phyloP scores from a whole-genome alignment of 1,140 invertebrate genomes.

The Drosophila biarmipes region DNA sequence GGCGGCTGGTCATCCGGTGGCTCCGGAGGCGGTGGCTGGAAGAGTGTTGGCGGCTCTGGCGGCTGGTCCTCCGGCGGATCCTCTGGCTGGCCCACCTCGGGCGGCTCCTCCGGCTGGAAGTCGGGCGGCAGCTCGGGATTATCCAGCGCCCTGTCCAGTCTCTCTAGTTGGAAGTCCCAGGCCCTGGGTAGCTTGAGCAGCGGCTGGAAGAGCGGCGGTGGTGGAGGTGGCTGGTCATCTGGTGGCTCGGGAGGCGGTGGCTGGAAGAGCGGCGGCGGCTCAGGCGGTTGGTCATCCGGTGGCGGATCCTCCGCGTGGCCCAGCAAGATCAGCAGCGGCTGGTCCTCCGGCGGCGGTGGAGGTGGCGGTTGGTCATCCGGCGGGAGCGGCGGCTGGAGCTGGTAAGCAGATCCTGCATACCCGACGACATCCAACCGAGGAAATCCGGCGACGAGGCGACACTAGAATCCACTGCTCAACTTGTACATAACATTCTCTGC shows the following conservation, averaged over 20 bases:
- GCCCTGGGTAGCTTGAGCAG: constrained; percentile 22
- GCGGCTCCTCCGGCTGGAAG: constrained; percentile 22
- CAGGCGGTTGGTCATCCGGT: constrained; percentile 39
- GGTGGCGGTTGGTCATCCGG: constrained; percentile 28
- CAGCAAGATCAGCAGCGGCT: constrained; percentile 45
- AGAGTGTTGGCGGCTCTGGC: constrained; percentile 25
- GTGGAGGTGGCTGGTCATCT: constrained; percentile 46
- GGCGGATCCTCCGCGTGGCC: constrained; percentile 42
- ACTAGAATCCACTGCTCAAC: constrained; percentile 32
- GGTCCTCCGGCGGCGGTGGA: constrained; percentile 48
- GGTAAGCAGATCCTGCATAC: constrained; percentile 32
- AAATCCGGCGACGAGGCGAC: constrained; percentile 34
- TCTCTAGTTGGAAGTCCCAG: constrained; percentile 31
- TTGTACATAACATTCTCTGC: constrained; percentile 60
- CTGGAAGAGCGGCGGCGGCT: constrained; percentile 26
- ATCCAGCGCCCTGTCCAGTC: constrained; percentile 30
- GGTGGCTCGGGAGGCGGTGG: constrained; percentile 25
- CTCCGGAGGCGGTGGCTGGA: constrained; percentile 42
- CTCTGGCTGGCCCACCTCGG: constrained; percentile 20
- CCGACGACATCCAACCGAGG: constrained; percentile 1
- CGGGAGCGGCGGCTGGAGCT: constrained; percentile 51
- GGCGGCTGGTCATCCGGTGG: constrained; percentile 39
- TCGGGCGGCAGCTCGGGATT: constrained; percentile 32
- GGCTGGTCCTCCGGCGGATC: constrained; percentile 26
- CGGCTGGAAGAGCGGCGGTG: constrained; percentile 15